Evolutionary conservation across 1,140 invertebrate genomes (phyloP).

Genomic region (Phthorimaea operculella): DNA sequence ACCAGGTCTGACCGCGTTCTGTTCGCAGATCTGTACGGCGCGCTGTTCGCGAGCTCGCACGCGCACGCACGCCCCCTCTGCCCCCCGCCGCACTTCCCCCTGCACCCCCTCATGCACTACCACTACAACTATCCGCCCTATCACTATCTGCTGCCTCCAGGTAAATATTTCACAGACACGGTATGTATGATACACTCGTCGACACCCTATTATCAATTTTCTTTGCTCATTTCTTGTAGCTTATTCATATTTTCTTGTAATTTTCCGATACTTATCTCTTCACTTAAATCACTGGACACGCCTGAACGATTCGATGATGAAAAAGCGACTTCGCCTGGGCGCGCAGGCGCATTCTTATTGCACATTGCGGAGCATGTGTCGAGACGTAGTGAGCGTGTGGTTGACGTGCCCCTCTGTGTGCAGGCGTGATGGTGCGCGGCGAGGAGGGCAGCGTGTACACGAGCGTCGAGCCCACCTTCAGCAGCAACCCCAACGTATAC

Average conservation of each 20-base stretch:
- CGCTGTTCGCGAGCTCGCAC: conserved; percentile 52
- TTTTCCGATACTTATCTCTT: too few species aligned
- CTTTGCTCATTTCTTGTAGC: too few species aligned
- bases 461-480: conserved; percentile 83
- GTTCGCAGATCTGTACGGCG: conserved; percentile 64
- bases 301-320: too few species aligned
- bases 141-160: conserved; percentile 60
- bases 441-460: conserved; percentile 85
- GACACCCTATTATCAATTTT: background rate
- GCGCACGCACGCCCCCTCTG: conserved; percentile 58
- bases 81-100: conserved; percentile 61
- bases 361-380: too few species aligned
- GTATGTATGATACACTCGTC: conserved; percentile 3
- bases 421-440: conserved; percentile 78
- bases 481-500: conserved; percentile 86
- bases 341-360: too few species aligned
- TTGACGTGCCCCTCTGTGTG: conserved; percentile 23
- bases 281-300: too few species aligned
- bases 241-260: too few species aligned
- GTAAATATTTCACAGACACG: conserved; percentile 35
- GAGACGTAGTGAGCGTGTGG: background rate
- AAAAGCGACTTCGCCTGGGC: too few species aligned
- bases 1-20: conserved; percentile 41
- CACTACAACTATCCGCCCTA: conserved; percentile 64
- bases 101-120: conserved; percentile 62